Evolutionary conservation across 2,113 vertebrate species (phyloP).

Genomic region (Elephantulus edwardii): DNA sequence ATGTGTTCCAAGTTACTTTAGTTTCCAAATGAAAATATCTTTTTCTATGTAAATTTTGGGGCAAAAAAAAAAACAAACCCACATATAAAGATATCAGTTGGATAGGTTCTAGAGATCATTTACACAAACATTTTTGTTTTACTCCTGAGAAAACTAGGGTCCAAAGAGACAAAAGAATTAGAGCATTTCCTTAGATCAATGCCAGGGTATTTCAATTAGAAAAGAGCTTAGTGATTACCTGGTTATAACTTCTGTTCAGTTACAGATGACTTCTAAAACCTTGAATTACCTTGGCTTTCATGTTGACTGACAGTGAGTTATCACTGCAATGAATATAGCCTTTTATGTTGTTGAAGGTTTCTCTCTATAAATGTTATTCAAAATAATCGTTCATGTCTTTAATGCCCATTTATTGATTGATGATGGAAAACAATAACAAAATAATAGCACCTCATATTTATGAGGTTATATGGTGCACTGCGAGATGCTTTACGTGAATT

Average conservation of each 20-base stretch:
- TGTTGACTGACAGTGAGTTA: neutral
- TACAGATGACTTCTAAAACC: neutral
- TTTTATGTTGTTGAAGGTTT: neutral
- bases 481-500: neutral
- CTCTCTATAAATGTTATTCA: neutral
- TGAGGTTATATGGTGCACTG: neutral
- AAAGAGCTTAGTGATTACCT: neutral
- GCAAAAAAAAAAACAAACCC: too few relatives aligned
- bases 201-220: neutral
- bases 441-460: neutral
- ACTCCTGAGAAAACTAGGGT: conserved; percentile 26
- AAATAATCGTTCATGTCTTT: conserved; percentile 41
- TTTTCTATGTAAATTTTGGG: neutral
- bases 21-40: conserved; percentile 7
- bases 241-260: neutral
- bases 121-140: conserved; percentile 8
- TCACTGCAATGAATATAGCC: neutral
- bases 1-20: neutral
- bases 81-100: too few relatives aligned
- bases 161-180: neutral
- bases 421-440: neutral
- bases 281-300: neutral
- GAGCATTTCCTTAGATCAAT: neutral
- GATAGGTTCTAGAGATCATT: neutral
- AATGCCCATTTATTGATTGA: conserved; percentile 8